Base-by-base conservation (phyloP, 1,140 invertebrate species). In the Archegozetes longisetosus region DNA sequence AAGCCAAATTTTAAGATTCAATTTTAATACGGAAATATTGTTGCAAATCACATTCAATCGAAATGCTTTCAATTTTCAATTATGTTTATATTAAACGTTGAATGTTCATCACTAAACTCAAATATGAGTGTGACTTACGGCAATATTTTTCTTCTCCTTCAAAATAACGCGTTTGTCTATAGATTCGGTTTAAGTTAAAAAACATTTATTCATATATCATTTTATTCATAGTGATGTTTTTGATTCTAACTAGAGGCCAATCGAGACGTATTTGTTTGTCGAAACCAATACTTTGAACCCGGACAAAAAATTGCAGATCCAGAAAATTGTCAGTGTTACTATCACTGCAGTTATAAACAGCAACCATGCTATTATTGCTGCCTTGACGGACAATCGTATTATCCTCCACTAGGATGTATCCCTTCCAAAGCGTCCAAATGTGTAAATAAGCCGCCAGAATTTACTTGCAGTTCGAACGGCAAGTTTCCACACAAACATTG, bases 241-340 rank as follows among this genome's bases (percentile, higher is more conserved):
- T 46, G 40, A 50, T 20, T 23, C 2, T 14, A 51, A 51, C 20
- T n/a, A 57, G 55, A 57, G 17, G 55, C 55, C 12, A n/a, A 50
- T 50, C 29, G 40, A 20, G 25, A 57, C 23, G 17, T 55, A 57
- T 25, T n/a, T 20, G 9, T 22, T n/a, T 57, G 55, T 25, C 12
- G n/a, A 9, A 57, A 57, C 24, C 40, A 57, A 50, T 26, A 47
- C 17, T 57, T 57, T 28, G 55, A 47, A 26, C 14, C 29, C 2
- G 55, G 40, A 1, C 17, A 2, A 2, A 22, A 22, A 24, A 2
- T 20, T 1, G n/a, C 55, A 3, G 55, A 57, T 50, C 55, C 55
- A 50, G 29, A 57, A 26, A 26, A 57, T 26, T 57, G 55, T 2
- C 49, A 57, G 17, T 57, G 55, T 50, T 57, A 57, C 24, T 57